phyloP scores from a whole-genome alignment of 2,888 invertebrate genomes.

The Oligia strigilis region DNA sequence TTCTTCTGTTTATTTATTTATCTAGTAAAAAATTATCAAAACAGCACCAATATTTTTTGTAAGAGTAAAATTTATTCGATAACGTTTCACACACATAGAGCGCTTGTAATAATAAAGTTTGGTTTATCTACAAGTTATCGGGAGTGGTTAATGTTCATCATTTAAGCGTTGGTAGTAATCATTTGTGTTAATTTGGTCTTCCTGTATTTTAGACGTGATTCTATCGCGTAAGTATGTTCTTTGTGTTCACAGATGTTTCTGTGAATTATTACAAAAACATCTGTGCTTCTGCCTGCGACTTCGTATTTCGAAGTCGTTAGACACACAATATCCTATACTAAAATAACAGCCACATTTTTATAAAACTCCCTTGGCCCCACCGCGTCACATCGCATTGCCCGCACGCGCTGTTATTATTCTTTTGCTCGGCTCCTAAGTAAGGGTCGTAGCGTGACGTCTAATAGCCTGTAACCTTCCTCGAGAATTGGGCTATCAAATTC shows the following conservation, averaged over 20 bases:
- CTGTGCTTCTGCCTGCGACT: not conserved
- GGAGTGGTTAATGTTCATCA: slow-evolving; percentile 30
- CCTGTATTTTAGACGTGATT: slow-evolving; percentile 41
- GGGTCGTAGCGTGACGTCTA: not conserved
- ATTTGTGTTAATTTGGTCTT: slow-evolving; percentile 52
- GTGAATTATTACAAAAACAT: not conserved
- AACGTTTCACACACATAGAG: slow-evolving; percentile 31
- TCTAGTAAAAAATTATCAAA: slow-evolving; percentile 11
- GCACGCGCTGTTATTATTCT: not conserved
- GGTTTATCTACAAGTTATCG: slow-evolving; percentile 38
- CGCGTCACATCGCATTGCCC: not conserved
- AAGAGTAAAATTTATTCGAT: slow-evolving; percentile 19
- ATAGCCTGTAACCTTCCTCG: not conserved
- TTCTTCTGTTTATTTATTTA: slow-evolving; percentile 22
- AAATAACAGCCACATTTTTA: not conserved
- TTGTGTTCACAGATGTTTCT: slow-evolving; percentile 44
- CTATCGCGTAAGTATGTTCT: slow-evolving; percentile 10
- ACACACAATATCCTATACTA: not conserved
- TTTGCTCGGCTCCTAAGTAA: not conserved
- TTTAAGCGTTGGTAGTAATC: slow-evolving; percentile 32
- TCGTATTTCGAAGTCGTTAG: not conserved
- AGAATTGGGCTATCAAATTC: not conserved
- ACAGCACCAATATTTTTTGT: slow-evolving; percentile 5
- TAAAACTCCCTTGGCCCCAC: not conserved
- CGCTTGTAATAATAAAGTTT: slow-evolving; percentile 15